Evolutionary conservation across 64 coral and sea anemone species (phyloP).

Genomic region (Stylophora pistillata): DNA sequence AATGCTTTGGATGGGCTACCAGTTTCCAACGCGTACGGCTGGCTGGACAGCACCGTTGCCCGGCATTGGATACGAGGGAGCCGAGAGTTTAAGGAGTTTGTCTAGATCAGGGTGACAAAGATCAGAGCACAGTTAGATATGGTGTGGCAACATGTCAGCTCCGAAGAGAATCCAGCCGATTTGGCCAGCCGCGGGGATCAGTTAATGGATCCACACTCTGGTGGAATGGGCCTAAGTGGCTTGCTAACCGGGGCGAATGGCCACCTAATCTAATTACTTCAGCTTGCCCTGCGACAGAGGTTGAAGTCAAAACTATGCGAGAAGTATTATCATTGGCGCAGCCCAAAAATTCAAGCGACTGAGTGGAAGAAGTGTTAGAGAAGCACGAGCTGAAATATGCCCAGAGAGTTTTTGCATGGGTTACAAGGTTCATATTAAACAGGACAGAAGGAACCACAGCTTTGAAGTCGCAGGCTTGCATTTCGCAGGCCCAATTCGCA

Average conservation of each 20-base stretch:
- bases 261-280: conserved; percentile 20
- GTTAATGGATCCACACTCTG: too few species aligned
- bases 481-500: too few species aligned
- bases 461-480: too few species aligned
- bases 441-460: too few species aligned
- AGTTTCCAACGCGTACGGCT: conserved; percentile 7
- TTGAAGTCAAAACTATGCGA: conserved; percentile 8
- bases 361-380: conserved; percentile 11
- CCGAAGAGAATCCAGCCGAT: too few species aligned
- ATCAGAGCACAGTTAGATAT: too few species aligned
- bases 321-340: conserved; percentile 14
- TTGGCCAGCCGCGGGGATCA: too few species aligned
- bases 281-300: conserved; percentile 17
- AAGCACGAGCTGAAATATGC: not conserved
- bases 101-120: not conserved
- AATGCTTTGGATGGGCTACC: conserved; percentile 9
- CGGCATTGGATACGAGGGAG: conserved; percentile 3
- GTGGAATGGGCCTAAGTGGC: too few species aligned
- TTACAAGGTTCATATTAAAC: conserved; percentile 29
- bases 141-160: too few species aligned
- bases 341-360: too few species aligned
- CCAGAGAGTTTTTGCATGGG: conserved; percentile 17
- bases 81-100: conserved; percentile 16
- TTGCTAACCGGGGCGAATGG: too few species aligned
- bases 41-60: conserved; percentile 23